Conservation (phyloP, 2,888 invertebrate species). For the Aphrophora alni region DNA sequence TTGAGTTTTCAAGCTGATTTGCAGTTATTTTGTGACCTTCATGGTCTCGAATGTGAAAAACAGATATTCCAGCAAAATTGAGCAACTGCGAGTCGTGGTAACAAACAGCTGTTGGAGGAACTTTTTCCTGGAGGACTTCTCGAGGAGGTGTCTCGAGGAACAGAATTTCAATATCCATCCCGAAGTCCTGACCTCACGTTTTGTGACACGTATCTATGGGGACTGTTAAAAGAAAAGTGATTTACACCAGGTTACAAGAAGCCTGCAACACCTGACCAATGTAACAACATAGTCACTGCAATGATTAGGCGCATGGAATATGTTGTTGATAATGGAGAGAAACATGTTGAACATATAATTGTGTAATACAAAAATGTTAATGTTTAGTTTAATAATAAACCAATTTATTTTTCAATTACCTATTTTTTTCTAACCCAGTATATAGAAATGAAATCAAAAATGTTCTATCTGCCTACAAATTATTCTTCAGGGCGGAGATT, state of each 20-base stretch:
- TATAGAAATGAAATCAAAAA: no score
- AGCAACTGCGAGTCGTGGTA: background rate
- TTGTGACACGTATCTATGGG: conserved; percentile 19
- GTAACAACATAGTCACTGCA: conserved; percentile 10
- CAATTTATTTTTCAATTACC: no score
- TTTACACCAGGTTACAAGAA: background rate
- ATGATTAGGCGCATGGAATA: conserved; percentile 20
- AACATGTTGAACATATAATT: conserved; percentile 15
- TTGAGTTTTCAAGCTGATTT: conserved; percentile 15
- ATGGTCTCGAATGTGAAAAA: background rate
- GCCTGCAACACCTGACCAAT: background rate
- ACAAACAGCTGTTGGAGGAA: conserved; percentile 1
- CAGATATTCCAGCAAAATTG: conserved; percentile 21
- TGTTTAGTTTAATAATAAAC: no score
- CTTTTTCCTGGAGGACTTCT: background rate
- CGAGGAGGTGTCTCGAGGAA: conserved; percentile 11
- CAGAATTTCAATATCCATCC: conserved; percentile 12
- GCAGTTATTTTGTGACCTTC: conserved; percentile 11
- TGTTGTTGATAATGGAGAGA: conserved; percentile 18
- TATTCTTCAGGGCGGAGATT: no score
- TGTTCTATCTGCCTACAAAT: no score
- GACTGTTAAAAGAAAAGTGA: conserved; percentile 16
- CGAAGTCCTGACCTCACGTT: conserved; percentile 18
- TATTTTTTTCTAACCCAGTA: no score
- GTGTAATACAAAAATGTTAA: no score